Evolutionary conservation across 2,113 vertebrate species (phyloP), one percentile per base, ranked within the genome.

Genomic region (Anolis carolinensis): DNA sequence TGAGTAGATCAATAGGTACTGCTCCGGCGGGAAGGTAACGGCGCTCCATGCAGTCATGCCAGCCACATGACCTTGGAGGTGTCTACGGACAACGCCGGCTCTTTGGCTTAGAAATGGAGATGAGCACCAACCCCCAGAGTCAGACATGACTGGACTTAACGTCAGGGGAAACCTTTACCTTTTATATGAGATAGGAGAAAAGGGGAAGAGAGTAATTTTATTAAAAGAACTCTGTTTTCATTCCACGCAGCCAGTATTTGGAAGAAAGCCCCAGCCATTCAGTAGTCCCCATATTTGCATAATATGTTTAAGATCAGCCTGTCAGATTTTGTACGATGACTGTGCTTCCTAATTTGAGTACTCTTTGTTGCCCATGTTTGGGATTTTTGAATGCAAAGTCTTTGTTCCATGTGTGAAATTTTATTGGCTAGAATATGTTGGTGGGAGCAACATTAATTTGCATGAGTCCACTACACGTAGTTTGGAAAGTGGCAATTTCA

Each of bases 401-500:
- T 81, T 25, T 67, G 36, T 67, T 81, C 62, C 62, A 67, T 50
- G 65, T 70, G 39, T 52, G 36, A 81, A 81, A 81, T 10, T 32
- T 81, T 68, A 70, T 30, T 70, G 11, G 48, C 55, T 18, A 16
- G 23, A 36, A 79, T 84, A 78, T 68, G 25, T 27, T 85, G 74
- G 23, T 77, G 74, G n/a, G 70, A 70, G 23, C 21, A 52, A 68
- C 48, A 52, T 34, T 68, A n/a, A 70, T 68, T 78, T 78, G 44
- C 39, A 78, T 36, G 32, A 65, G 30, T 14, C n/a, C 27, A 16
- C 36, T 63, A 34, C 65, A 68, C n/a, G 30, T 13, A 82, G 48
- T 62, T 62, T 83, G 50, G 50, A 84, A 62, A 65, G n/a, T 25
- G n/a, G 62, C 23, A 68, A 68, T 84, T 77, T 68, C 68, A 85